Evolutionary conservation across 2,113 vertebrate species (phyloP), one percentile per base, ranked within the genome.

Genomic region (Bufo gargarizans): DNA sequence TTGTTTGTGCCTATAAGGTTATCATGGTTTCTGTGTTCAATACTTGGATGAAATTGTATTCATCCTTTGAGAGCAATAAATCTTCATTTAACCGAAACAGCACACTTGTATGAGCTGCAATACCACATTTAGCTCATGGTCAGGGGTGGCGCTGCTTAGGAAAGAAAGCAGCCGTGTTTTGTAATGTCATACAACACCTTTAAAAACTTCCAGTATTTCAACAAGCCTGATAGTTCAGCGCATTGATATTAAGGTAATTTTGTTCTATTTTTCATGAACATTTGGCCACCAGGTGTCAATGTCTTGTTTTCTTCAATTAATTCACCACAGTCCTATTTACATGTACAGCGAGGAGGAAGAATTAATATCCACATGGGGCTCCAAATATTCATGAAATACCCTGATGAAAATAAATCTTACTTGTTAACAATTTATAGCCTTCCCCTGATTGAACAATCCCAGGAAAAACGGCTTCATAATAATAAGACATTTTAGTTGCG

Each of bases 341-440:
- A 33, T 33, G 20, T 83, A 83, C n/a, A 12, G 82, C 16, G 20
- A 84, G 10, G 33, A 84, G 61, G 47, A 47, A 22, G 47, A 17
- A 84, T 69, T 84, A 69, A 43, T 84, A 69, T 71, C 50, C 63
- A 43, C 50, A 22, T 84, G 81, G 47, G 19, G 67, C 65, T 20
- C 63, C 67, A n/a, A 69, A 69, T 83, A 83, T 83, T 83, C 65
- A 83, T 83, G 59, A 63, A 50, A 22, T 2, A 9, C 47, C 20
- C 61, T 13, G 16, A 71, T 84, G 65, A 53, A 22, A 84, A 69
- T 84, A 84, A 84, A 84, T 84, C 50, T n/a, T 71, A 71, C 82
- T 84, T 84, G 43, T 71, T 55, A 84, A 84, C 61, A 84, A 69
- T 84, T 84, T 84, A 84, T 49, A 81, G 22, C 79, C 20, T 80